Percentiles rank a stretch among this genome's conserved stretches.
Evolutionary conservation across 2,888 invertebrate species (phyloP).

Genomic region (Drosophila anceps): DNA sequence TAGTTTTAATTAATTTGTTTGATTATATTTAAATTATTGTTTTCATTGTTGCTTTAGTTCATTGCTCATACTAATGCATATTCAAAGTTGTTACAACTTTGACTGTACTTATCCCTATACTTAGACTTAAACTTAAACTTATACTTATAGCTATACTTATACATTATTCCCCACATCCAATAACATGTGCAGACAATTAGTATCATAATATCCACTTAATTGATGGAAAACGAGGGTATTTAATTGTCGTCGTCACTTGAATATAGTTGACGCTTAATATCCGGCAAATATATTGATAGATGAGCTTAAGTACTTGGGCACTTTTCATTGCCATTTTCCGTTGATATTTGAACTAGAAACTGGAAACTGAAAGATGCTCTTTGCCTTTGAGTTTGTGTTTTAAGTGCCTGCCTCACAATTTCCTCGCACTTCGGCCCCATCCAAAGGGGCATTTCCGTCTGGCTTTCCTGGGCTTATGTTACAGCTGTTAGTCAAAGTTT

Average conservation of each 20-base stretch:
- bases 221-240: no score
- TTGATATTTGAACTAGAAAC: slow-evolving; percentile 57
- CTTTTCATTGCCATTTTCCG: slow-evolving; percentile 33
- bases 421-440: slow-evolving; percentile 8
- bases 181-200: no score
- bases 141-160: neutral
- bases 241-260: no score
- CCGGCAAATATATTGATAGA: slow-evolving; percentile 60
- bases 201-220: no score
- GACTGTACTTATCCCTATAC: neutral
- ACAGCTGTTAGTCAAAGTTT: slow-evolving; percentile 20
- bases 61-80: no score
- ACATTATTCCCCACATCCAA: no score
- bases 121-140: slow-evolving; percentile 1
- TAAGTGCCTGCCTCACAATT: slow-evolving; percentile 44
- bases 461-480: slow-evolving; percentile 12
- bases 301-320: slow-evolving; percentile 51
- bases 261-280: neutral
- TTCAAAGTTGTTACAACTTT: no score
- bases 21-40: neutral
- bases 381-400: slow-evolving; percentile 38
- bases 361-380: slow-evolving; percentile 45
- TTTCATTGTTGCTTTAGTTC: no score
- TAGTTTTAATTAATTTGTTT: neutral
- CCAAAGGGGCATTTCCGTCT: neutral